A percentile compares a stretch with the other conserved stretches of the same genome.
Conservation (phyloP, 2,888 invertebrate species). For the Athalia rosae region DNA sequence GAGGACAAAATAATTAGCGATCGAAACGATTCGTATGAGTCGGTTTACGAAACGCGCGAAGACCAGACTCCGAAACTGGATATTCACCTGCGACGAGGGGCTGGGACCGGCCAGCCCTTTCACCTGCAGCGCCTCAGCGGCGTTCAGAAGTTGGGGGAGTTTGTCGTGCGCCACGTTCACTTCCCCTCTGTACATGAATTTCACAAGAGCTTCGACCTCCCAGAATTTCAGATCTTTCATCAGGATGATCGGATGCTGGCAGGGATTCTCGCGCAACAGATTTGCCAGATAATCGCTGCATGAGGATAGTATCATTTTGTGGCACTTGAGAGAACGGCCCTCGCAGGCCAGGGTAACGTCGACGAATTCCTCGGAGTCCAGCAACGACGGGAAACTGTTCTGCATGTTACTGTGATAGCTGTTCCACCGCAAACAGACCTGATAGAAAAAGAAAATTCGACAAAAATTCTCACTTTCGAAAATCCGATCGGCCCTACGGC, state of each 20-base stretch:
- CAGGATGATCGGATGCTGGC: conserved; percentile 89
- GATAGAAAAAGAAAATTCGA: conserved; percentile 53
- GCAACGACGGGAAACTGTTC: conserved; percentile 84
- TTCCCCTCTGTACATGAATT: conserved; percentile 94
- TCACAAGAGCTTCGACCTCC: conserved; percentile 90
- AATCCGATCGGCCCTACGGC: too few species aligned
- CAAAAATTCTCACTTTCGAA: neutral
- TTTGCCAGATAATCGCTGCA: conserved; percentile 90
- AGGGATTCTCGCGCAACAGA: conserved; percentile 87
- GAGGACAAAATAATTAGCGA: too few species aligned
- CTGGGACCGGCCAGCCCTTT: conserved; percentile 78
- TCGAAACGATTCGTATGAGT: too few species aligned
- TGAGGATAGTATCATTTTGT: conserved; percentile 89
- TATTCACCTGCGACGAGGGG: conserved; percentile 65
- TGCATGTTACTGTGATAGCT: conserved; percentile 88
- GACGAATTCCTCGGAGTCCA: conserved; percentile 88
- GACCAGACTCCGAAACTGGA: neutral
- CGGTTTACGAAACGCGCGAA: neutral
- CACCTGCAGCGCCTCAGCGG: conserved; percentile 89
- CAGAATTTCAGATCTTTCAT: conserved; percentile 89
- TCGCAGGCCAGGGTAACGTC: conserved; percentile 93
- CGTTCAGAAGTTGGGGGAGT: conserved; percentile 86
- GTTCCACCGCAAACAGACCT: conserved; percentile 88
- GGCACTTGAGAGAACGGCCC: conserved; percentile 89
- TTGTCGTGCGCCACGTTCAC: conserved; percentile 92